A percentile compares a stretch with the other conserved stretches of the same genome.
These are phyloP conservation scores for Scortum barcoo DNA, from an alignment of 2,113 vertebrate genomes.

Conservation along the genomic window DNA sequence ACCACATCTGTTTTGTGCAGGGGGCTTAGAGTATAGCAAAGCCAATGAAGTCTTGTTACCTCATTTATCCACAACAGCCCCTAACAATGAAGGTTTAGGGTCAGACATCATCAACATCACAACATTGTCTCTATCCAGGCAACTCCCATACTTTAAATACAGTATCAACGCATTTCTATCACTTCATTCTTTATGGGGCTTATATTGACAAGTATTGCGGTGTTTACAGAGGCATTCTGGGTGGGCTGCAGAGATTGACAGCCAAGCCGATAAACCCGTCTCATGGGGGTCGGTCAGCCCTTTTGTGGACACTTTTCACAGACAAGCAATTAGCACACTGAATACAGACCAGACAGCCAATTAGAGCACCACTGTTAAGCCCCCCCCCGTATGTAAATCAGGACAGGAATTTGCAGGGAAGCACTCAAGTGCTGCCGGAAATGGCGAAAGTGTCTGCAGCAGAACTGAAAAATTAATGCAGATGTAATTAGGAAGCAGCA, in stretches of 20 bases:
- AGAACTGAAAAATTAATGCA: slow-evolving; percentile 38
- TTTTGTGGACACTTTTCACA: slow-evolving; percentile 59
- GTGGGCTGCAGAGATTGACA: slow-evolving; percentile 60
- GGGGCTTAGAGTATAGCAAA: not conserved
- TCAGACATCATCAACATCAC: too few relatives aligned
- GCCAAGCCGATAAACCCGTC: slow-evolving; percentile 28
- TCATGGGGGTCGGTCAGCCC: slow-evolving; percentile 35
- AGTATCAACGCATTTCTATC: not conserved
- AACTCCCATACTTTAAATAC: not conserved
- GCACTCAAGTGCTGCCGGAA: slow-evolving; percentile 28
- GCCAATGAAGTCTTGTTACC: not conserved
- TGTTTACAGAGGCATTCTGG: slow-evolving; percentile 14
- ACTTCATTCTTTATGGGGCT: not conserved
- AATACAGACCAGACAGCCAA: slow-evolving; percentile 69
- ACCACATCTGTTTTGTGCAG: too few relatives aligned
- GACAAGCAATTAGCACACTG: slow-evolving; percentile 67
- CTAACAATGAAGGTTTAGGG: too few relatives aligned
- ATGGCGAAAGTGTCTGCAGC: slow-evolving; percentile 4
- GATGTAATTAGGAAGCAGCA: slow-evolving; percentile 38
- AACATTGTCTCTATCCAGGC: not conserved
- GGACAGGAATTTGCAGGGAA: slow-evolving; percentile 50
- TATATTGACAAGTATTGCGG: not conserved
- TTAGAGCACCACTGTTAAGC: slow-evolving; percentile 60
- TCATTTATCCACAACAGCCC: not conserved
- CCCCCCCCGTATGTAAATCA: slow-evolving; percentile 61